Percentiles rank a stretch among this genome's conserved stretches.
phyloP scores from a whole-genome alignment of 2,888 invertebrate genomes.

The Hemithea aestivaria region DNA sequence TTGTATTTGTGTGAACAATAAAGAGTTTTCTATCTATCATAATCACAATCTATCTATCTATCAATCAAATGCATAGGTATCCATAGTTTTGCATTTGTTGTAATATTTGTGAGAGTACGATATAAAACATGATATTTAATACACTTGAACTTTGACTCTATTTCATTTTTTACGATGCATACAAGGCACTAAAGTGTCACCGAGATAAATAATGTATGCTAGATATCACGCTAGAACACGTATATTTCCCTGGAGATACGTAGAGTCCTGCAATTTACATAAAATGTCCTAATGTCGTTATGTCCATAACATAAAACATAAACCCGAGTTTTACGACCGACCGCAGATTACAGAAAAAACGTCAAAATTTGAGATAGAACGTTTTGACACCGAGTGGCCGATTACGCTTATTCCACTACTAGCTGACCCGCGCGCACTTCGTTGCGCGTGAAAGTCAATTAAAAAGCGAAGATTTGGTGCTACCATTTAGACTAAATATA shows the following conservation, averaged over 20 bases:
- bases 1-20: too few relatives aligned
- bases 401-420: too few relatives aligned
- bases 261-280: slow-evolving; percentile 53
- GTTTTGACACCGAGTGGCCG: background rate
- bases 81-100: too few relatives aligned
- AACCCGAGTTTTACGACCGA: slow-evolving; percentile 43
- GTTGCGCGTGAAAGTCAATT: too few relatives aligned
- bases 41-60: too few relatives aligned
- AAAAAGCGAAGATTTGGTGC: too few relatives aligned
- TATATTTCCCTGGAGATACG: slow-evolving; percentile 55
- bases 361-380: slow-evolving; percentile 22
- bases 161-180: slow-evolving; percentile 8
- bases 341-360: slow-evolving; percentile 36
- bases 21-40: too few relatives aligned
- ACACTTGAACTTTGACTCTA: slow-evolving; percentile 1
- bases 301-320: slow-evolving; percentile 51
- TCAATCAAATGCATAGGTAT: too few relatives aligned
- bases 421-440: too few relatives aligned
- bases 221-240: slow-evolving; percentile 28
- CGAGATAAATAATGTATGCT: slow-evolving; percentile 12
- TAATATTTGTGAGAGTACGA: too few relatives aligned
- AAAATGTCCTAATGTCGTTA: slow-evolving; percentile 55
- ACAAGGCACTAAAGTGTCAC: slow-evolving; percentile 36
- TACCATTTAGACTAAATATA: too few relatives aligned
- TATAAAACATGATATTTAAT: too few relatives aligned